A percentile compares a stretch with the other conserved stretches of the same genome.
phyloP scores from a whole-genome alignment of 2,113 vertebrate species.

The Thymallus thymallus region DNA sequence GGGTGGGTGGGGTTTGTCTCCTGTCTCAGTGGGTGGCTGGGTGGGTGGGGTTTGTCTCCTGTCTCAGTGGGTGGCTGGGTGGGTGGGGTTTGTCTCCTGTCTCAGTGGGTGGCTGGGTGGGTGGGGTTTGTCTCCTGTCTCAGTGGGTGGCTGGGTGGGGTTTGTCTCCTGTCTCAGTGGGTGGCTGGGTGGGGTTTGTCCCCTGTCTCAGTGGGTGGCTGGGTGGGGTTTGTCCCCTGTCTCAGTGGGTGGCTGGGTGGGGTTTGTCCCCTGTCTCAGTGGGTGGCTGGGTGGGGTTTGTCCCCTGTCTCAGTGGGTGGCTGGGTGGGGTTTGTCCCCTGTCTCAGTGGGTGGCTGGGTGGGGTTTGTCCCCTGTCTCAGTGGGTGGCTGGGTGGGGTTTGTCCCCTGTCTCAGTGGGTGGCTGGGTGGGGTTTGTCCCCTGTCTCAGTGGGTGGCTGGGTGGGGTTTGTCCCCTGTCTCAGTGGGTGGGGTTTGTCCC shows the following conservation, averaged over 20 bases:
- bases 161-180: constrained; percentile 31
- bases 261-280: constrained; percentile 36
- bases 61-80: constrained; percentile 46
- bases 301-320: no score
- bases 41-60: no score
- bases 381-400: no score
- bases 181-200: no score
- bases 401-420: constrained; percentile 41
- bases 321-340: no score
- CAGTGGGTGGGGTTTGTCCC: constrained; percentile 20
- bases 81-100: constrained; percentile 30
- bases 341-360: constrained; percentile 40
- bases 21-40: no score
- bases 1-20: constrained; percentile 29
- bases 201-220: constrained; percentile 41
- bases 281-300: constrained; percentile 31
- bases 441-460: constrained; percentile 31
- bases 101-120: no score
- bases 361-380: constrained; percentile 34
- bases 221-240: constrained; percentile 30
- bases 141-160: constrained; percentile 36
- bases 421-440: constrained; percentile 29
- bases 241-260: no score
- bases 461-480: constrained; percentile 32
- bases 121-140: constrained; percentile 38